A percentile compares a stretch with the other conserved stretches of the same genome.
Evolutionary conservation across 2,797 vertebrate species (phyloP).

Genomic region (Alfaro cultratus): DNA sequence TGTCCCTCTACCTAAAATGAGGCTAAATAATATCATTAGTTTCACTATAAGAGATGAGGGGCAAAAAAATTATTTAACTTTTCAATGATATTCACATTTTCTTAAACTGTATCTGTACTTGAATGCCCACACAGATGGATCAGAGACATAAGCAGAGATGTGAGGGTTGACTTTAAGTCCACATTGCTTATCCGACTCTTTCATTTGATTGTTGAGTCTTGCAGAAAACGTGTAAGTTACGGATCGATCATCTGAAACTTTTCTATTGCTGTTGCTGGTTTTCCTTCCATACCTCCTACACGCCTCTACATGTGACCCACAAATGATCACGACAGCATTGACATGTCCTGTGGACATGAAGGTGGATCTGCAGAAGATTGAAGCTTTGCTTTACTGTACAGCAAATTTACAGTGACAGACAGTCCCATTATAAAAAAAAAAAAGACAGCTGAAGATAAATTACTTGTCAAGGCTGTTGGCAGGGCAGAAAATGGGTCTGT

Average conservation of each 20-base stretch:
- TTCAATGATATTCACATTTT: background rate
- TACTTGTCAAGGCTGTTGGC: background rate
- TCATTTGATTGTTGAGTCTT: background rate
- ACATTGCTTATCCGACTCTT: background rate
- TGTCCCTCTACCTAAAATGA: background rate
- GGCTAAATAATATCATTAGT: background rate
- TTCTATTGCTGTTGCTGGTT: background rate
- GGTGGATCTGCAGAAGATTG: background rate
- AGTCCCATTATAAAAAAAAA: background rate
- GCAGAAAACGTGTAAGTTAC: background rate
- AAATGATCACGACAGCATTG: background rate
- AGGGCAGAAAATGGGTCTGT: background rate
- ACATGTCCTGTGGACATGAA: background rate
- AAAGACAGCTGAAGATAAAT: slow-evolving; percentile 1
- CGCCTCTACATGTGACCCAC: background rate
- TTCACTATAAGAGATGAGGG: background rate
- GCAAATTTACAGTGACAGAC: background rate
- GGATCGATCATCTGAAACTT: background rate
- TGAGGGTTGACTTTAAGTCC: background rate
- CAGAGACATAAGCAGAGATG: background rate
- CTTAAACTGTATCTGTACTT: background rate
- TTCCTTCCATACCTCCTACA: background rate
- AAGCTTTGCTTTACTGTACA: background rate
- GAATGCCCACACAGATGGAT: background rate
- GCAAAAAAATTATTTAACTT: too few species aligned